phyloP scores from a whole-genome alignment of 2,113 vertebrate genomes.

The Laterallus jamaicensis region DNA sequence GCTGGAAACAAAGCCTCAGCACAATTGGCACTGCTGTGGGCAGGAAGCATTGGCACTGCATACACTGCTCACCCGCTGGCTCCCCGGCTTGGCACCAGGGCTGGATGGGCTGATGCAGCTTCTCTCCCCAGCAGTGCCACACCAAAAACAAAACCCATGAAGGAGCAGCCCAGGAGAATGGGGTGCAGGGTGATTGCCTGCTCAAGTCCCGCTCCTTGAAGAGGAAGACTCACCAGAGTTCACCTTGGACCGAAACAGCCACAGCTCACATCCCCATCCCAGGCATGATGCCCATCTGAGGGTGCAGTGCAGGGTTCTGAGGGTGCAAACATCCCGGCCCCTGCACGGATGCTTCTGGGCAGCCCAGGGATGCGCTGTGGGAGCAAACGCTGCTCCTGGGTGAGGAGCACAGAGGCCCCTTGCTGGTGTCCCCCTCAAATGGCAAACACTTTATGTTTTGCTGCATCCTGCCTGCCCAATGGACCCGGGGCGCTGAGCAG shows the following conservation, averaged over 20 bases:
- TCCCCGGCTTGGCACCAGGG: neutral
- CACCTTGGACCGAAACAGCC: neutral
- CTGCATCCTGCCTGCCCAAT: neutral
- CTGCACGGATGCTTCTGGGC: neutral
- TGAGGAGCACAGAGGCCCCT: neutral
- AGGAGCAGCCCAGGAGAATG: neutral
- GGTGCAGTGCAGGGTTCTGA: neutral
- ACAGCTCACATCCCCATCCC: neutral
- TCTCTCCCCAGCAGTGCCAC: neutral
- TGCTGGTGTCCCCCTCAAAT: neutral
- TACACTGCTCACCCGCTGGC: fast-evolving
- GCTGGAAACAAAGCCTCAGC: neutral
- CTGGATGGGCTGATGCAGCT: neutral
- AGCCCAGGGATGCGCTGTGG: neutral
- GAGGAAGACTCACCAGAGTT: neutral
- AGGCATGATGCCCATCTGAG: neutral
- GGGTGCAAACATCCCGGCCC: neutral
- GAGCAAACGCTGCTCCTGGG: neutral
- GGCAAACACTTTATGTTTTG: fast-evolving
- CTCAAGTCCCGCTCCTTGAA: neutral
- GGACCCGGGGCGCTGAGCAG: neutral
- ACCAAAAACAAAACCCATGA: neutral
- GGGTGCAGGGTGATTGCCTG: neutral
- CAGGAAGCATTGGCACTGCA: neutral
- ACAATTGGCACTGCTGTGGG: neutral